Evolutionary conservation across 2,113 vertebrate genomes (phyloP), one percentile per base, ranked within the genome.

Genomic region (Neodontobutis hainanensis): DNA sequence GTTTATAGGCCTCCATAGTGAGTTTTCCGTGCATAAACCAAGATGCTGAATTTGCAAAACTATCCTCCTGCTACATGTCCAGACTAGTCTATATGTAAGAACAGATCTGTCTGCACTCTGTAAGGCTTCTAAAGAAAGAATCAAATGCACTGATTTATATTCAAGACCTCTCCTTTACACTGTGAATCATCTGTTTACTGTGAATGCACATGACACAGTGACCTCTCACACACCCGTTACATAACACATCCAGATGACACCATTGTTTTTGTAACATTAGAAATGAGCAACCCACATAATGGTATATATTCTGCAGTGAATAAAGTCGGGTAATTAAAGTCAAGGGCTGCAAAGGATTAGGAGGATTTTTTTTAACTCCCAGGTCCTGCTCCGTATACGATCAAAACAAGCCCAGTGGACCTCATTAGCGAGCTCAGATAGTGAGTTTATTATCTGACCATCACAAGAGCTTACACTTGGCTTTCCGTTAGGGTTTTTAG

Each of bases 381-480:
- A 61, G 57, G 49, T 76, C 70, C 74, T 68, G 44, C 65, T 56
- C 9, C 1, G 47, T 60, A 70, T 57, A 72, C 2, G 48, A 83
- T 83, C 55, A 67, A 79, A 83, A 78, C 70, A 82, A 76, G 65
- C 86, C 83, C 86, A 78, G 73, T 57, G 86, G 86, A 83, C 48
- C 83, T 90, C 58, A 87, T 90, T 90, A 87, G 83, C 65, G 52
- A 64, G 48, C 53, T 62, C 61, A 77, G 59, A 74, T 61, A 68
- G 45, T 32, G 32, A 64, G 65, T 72, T 38, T 66, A 67, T 42
- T 78, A 68, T 42, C 70, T 80, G 76, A 75, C 80, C 76, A 75
- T 75, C 71, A 77, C 53, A 27, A 34, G 60, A 27, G 65, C 58
- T 66, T 70, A 62, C 64, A 56, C 42, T 73, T 79, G 74, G 81